Base-by-base conservation (phyloP, 2,113 vertebrate species). In the Xenotilapia longispinis region DNA sequence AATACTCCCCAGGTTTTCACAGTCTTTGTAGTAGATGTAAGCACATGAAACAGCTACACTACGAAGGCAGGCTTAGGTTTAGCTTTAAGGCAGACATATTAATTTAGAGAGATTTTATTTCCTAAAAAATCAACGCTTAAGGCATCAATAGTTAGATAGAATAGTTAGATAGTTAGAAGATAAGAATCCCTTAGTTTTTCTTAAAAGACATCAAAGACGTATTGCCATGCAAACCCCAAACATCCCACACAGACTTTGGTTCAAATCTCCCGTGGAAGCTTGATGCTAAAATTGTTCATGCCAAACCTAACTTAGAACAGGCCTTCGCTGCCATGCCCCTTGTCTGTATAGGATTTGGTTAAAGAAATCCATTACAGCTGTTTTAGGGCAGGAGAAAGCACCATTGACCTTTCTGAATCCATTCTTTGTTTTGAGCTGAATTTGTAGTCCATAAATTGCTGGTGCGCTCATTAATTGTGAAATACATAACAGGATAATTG, bases 231-330 rank as follows among this genome's bases (percentile, higher is more conserved):
- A 84, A 87, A 90, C 15, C 42, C 33, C 57, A 86, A 89, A 83
- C 53, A 79, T 80, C 23, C 70, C 23, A 47, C 51, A 15, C 63
- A 93, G 63, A 84, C 85, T 85, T 86, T 73, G 31, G 70, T 51
- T 45, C 36, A 83, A 87, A 82, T 90, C 54, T 90, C 83, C 89
- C 75, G 21, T 58, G 84, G 65, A 92, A 91, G 87, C 78, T 83
- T 91, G 80, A 92, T 91, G 88, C 92, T 89, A 88, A 91, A 93
- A 88, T 73, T 88, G 75, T 80, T 95, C 78, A 86, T 87, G 70
- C 54, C 70, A 82, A 81, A 87, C 3, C 31, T 92, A 93, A 95
- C 91, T 86, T 90, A 88, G 82, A 87, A 42, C 93, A 94, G 91
- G 81, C 86, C 89, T 91, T 45, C 6, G 6, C 51, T 68, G 51